Conservation (phyloP, 1,140 invertebrate species). For the Zaprionus kolodkinae region DNA sequence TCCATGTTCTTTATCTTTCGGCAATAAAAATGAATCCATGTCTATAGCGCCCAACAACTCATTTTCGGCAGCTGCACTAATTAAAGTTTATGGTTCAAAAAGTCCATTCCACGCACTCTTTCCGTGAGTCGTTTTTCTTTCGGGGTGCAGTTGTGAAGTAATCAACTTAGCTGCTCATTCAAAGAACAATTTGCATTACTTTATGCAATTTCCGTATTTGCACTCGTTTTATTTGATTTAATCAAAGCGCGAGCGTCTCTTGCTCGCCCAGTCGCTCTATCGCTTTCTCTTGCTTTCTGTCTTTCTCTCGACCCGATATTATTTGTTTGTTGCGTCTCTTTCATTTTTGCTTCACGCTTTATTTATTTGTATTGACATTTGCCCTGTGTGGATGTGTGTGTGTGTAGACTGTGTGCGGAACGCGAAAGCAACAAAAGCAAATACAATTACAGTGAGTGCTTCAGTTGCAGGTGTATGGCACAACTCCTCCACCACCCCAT, state of each 20-base stretch:
- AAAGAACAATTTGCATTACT: conserved; percentile 52
- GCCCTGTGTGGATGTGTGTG: conserved; percentile 52
- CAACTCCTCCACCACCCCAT: neutral
- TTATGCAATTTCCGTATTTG: conserved; percentile 73
- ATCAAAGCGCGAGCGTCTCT: conserved; percentile 62
- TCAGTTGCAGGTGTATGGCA: conserved; percentile 38
- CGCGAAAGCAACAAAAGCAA: conserved; percentile 75
- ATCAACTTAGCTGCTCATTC: conserved; percentile 42
- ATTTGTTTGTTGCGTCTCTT: conserved; percentile 23
- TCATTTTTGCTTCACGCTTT: conserved; percentile 57
- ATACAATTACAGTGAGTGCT: conserved; percentile 80
- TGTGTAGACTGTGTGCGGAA: conserved; percentile 32
- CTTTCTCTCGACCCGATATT: neutral
- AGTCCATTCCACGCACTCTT: neutral
- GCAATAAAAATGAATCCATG: neutral
- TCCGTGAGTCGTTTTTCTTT: neutral
- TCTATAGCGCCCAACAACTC: neutral
- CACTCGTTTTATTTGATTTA: conserved; percentile 73
- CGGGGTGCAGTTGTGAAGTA: conserved; percentile 2
- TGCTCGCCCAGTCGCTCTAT: conserved; percentile 2
- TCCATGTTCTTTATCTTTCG: neutral
- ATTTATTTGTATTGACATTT: conserved; percentile 79
- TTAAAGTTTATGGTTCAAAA: conserved; percentile 9
- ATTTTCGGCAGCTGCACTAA: neutral
- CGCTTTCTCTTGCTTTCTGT: neutral